phyloP scores from a whole-genome alignment of 2,797 vertebrate genomes.

The Argentina silus region DNA sequence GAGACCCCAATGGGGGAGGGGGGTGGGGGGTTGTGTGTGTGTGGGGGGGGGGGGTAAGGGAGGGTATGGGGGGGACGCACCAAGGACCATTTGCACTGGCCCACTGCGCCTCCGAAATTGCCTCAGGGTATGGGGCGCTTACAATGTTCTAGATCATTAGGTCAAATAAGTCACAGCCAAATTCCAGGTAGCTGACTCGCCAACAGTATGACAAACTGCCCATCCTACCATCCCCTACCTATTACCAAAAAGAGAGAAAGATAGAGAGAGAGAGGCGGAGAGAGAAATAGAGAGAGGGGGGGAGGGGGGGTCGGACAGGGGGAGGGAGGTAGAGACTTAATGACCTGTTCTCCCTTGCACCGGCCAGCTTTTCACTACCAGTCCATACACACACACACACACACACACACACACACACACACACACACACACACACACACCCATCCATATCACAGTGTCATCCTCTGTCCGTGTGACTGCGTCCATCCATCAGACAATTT shows the following conservation, averaged over 20 bases:
- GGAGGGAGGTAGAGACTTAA: neutral
- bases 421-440: constrained; percentile 18
- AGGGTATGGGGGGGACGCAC: constrained; percentile 72
- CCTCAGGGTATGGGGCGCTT: constrained; percentile 83
- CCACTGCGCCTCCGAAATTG: constrained; percentile 82
- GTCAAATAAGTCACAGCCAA: constrained; percentile 86
- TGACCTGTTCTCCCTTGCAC: neutral
- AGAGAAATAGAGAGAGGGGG: neutral
- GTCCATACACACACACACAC: constrained; percentile 11
- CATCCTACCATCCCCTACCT: neutral
- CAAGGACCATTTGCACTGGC: constrained; percentile 78
- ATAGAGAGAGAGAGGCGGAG: neutral
- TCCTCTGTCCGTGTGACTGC: neutral
- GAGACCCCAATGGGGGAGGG: constrained; percentile 19
- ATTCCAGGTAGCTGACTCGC: constrained; percentile 81
- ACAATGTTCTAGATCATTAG: constrained; percentile 89
- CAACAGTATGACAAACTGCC: constrained; percentile 73
- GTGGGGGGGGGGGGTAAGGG: constrained; percentile 56
- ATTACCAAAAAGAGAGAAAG: neutral
- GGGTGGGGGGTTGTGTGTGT: constrained; percentile 50
- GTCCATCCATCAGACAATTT: neutral
- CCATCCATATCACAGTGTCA: constrained; percentile 2
- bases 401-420: constrained; percentile 14
- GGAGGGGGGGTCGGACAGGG: neutral
- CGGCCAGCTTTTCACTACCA: neutral